Evolutionary conservation across 2,888 invertebrate genomes (phyloP).

Genomic region (Anoplius nigerrimus): DNA sequence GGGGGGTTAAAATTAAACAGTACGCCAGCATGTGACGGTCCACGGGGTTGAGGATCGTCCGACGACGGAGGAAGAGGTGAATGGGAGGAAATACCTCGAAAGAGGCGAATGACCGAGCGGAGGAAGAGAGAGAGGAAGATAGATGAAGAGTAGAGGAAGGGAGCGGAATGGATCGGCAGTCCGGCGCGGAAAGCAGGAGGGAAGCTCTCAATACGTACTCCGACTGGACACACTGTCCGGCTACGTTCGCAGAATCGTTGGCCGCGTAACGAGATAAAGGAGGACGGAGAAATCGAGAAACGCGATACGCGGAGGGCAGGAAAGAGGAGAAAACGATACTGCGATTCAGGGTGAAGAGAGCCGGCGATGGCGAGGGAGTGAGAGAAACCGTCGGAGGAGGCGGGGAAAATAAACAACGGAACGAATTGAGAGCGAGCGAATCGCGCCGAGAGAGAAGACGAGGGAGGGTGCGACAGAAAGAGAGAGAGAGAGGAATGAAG

Average conservation of each 20-base stretch:
- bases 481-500: background rate
- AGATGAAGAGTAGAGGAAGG: constrained; percentile 17
- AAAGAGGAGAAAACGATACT: background rate
- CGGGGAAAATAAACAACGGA: no score
- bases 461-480: background rate
- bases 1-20: constrained; percentile 44
- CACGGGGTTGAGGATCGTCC: background rate
- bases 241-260: no score
- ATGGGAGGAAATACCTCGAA: background rate
- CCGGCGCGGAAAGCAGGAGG: background rate
- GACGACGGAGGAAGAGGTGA: background rate
- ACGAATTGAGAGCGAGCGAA: no score
- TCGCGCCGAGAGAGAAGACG: background rate
- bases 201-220: background rate
- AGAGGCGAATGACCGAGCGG: constrained; percentile 12
- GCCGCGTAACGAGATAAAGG: no score
- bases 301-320: background rate
- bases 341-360: no score
- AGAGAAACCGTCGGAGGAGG: background rate
- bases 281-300: no score
- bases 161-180: no score
- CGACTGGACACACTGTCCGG: no score
- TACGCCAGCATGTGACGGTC: constrained; percentile 1
- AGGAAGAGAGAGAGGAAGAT: constrained; percentile 15
- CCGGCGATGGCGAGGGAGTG: background rate